These are phyloP conservation scores for Sympetrum striolatum DNA, from an alignment of 2,888 invertebrate genomes.

Conservation along the genomic window DNA sequence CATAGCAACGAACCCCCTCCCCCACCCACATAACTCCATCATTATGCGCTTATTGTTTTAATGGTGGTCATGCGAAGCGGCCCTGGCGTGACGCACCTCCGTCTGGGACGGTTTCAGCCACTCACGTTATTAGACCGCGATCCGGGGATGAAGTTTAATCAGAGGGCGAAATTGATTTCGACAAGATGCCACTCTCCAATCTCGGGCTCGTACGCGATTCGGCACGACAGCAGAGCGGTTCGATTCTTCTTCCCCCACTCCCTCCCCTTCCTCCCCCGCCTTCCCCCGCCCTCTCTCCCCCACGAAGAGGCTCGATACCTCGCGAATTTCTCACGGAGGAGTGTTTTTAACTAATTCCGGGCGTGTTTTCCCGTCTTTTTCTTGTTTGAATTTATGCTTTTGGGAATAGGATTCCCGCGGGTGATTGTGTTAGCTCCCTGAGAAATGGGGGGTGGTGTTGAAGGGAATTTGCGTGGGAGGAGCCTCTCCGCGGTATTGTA, in stretches of 20 bases:
- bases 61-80: neutral
- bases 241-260: constrained; percentile 57
- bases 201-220: neutral
- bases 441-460: too few species aligned
- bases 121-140: neutral
- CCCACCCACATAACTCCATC: constrained; percentile 56
- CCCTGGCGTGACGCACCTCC: neutral
- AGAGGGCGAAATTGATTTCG: neutral
- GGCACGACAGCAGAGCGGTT: constrained; percentile 55
- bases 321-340: too few species aligned
- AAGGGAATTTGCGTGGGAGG: too few species aligned
- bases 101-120: neutral
- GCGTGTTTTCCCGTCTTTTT: too few species aligned
- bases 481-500: too few species aligned
- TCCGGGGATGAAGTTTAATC: neutral
- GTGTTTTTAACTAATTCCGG: too few species aligned
- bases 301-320: constrained; percentile 59
- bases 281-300: constrained; percentile 47
- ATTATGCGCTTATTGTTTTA: neutral
- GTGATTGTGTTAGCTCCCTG: too few species aligned
- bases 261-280: constrained; percentile 57
- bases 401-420: too few species aligned
- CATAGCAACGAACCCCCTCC: neutral
- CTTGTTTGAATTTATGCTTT: too few species aligned
- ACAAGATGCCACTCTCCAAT: neutral